phyloP scores from a whole-genome alignment of 1,140 invertebrate genomes.

The Eciton burchellii region DNA sequence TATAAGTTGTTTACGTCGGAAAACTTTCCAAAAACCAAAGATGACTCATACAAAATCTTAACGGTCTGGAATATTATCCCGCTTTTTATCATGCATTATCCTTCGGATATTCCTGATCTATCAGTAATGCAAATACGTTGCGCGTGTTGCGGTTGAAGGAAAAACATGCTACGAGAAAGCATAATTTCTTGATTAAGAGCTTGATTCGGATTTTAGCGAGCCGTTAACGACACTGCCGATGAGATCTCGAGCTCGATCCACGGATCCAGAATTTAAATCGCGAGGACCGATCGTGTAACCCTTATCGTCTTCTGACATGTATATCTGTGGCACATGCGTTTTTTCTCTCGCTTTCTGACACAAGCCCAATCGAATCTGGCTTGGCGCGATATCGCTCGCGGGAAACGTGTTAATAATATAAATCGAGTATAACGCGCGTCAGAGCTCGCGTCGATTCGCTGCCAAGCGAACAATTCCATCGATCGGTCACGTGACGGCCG shows the following conservation, averaged over 20 bases:
- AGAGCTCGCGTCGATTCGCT: slow-evolving; percentile 11
- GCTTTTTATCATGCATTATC: background rate
- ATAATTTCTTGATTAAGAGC: background rate
- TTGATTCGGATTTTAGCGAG: too few relatives aligned
- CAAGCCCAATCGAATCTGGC: slow-evolving; percentile 21
- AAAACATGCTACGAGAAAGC: too few relatives aligned
- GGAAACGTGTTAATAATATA: slow-evolving; percentile 37
- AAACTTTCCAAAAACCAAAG: too few relatives aligned
- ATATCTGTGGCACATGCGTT: background rate
- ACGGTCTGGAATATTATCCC: slow-evolving; percentile 1
- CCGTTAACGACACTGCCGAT: too few relatives aligned
- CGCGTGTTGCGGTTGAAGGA: background rate
- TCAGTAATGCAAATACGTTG: background rate
- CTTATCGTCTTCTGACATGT: slow-evolving; percentile 39
- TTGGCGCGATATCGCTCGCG: slow-evolving; percentile 34
- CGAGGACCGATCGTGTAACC: slow-evolving; percentile 18
- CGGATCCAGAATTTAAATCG: slow-evolving; percentile 16
- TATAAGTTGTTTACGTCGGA: too few relatives aligned
- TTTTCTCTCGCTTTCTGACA: background rate
- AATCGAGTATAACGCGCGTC: slow-evolving; percentile 54
- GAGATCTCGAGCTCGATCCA: background rate
- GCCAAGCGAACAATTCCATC: slow-evolving; percentile 14
- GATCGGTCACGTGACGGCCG: background rate
- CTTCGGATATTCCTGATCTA: slow-evolving; percentile 30
- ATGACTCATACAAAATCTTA: too few relatives aligned